These are phyloP conservation scores for Pseudonaja textilis DNA, from an alignment of 2,113 vertebrate genomes.

Conservation along the genomic window DNA sequence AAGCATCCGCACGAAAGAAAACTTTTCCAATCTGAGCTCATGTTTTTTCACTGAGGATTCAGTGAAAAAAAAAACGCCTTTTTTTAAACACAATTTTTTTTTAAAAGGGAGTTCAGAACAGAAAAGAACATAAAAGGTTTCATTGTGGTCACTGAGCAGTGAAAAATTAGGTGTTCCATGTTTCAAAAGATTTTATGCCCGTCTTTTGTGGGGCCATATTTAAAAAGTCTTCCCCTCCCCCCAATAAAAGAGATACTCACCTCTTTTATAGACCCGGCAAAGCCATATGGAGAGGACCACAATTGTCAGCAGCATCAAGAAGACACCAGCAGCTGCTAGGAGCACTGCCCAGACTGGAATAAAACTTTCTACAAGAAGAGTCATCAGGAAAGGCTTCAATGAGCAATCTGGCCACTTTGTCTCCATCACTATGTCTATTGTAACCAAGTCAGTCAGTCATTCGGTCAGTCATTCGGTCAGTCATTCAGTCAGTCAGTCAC, in stretches of 20 bases:
- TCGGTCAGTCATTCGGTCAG: background rate
- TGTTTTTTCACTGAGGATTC: background rate
- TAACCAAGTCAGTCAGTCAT: background rate
- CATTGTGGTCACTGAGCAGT: background rate
- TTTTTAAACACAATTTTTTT: background rate
- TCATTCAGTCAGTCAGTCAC: background rate
- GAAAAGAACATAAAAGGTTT: background rate
- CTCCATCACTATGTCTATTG: too few relatives aligned
- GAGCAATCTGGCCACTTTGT: background rate
- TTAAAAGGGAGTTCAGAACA: background rate
- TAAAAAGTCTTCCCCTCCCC: background rate
- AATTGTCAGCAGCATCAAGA: background rate
- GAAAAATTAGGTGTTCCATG: background rate
- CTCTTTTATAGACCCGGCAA: background rate
- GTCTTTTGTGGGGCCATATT: background rate
- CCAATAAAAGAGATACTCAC: background rate
- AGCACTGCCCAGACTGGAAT: accelerated
- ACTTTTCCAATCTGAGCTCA: background rate
- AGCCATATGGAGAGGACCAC: slow-evolving; percentile 13
- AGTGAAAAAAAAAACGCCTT: background rate
- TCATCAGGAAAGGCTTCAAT: background rate
- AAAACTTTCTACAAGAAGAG: background rate
- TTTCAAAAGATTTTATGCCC: background rate
- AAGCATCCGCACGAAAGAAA: background rate
- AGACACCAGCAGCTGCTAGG: accelerated